Percentiles rank a stretch among this genome's conserved stretches.
phyloP scores from a whole-genome alignment of 2,888 invertebrate species.

The Sminthurinus aureus region DNA sequence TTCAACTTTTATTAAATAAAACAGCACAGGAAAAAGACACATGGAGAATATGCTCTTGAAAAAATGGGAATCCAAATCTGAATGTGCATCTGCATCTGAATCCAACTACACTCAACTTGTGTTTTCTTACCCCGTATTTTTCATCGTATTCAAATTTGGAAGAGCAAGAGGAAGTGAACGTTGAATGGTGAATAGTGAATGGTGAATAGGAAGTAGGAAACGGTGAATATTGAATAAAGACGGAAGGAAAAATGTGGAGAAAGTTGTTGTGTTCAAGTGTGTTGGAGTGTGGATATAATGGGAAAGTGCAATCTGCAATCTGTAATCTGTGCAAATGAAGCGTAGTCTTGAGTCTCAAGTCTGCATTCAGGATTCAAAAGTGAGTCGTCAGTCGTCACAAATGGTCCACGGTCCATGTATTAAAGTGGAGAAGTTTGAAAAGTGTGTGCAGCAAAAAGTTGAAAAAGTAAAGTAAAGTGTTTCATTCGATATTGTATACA shows the following conservation, averaged over 20 bases:
- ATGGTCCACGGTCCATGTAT: too few relatives aligned
- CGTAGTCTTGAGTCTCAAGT: background rate
- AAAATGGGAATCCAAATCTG: background rate
- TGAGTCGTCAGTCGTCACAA: too few relatives aligned
- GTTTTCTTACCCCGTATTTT: background rate
- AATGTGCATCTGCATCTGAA: background rate
- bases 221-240: background rate
- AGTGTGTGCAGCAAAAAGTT: background rate
- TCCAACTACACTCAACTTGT: too few relatives aligned
- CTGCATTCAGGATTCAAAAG: too few relatives aligned
- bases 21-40: background rate
- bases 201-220: too few relatives aligned
- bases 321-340: background rate
- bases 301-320: background rate
- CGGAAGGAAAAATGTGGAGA: background rate
- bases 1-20: background rate
- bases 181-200: background rate
- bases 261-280: background rate
- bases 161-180: too few relatives aligned
- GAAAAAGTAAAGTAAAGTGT: background rate
- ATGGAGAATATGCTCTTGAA: background rate
- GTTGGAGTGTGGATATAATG: background rate
- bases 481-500: background rate
- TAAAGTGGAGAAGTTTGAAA: too few relatives aligned
- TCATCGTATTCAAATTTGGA: background rate